Percentiles rank a stretch among this genome's conserved stretches.
Evolutionary conservation across 2,113 vertebrate genomes (phyloP).

Genomic region (Ochotona curzoniae): DNA sequence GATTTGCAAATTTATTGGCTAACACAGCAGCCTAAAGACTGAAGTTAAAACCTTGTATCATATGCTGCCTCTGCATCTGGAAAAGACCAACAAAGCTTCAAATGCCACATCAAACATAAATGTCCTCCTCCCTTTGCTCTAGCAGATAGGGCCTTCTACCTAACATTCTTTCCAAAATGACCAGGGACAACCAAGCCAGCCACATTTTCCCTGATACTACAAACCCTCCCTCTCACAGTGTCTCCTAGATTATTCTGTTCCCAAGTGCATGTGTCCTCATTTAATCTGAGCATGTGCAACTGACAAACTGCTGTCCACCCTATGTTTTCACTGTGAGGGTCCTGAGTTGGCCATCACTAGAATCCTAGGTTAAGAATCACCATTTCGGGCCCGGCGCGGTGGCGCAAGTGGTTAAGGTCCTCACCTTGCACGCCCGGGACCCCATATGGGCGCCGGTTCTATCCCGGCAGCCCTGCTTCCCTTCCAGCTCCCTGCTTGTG

Average conservation of each 20-base stretch:
- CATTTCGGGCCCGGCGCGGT: too few relatives aligned
- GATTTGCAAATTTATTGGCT: not conserved
- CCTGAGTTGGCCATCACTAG: not conserved
- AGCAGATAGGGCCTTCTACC: not conserved
- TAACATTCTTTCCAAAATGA: not conserved
- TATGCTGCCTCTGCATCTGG: not conserved
- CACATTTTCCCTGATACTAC: not conserved
- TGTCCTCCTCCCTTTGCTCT: not conserved
- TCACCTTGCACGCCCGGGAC: too few relatives aligned
- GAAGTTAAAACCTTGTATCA: not conserved
- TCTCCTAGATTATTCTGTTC: not conserved
- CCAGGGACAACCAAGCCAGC: not conserved
- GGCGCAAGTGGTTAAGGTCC: too few relatives aligned
- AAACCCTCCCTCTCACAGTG: not conserved
- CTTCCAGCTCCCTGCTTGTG: too few relatives aligned
- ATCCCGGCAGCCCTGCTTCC: too few relatives aligned
- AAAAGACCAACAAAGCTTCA: not conserved
- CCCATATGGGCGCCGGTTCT: too few relatives aligned
- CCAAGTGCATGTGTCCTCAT: not conserved
- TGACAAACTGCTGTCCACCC: not conserved
- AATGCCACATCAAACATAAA: not conserved
- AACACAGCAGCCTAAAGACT: not conserved
- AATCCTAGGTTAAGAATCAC: not conserved
- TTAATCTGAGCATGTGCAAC: not conserved
- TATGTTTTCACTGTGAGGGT: not conserved